Evolutionary conservation across 2,888 invertebrate species (phyloP), one percentile per base, ranked within the genome.

Genomic region (Drosophila formosana): DNA sequence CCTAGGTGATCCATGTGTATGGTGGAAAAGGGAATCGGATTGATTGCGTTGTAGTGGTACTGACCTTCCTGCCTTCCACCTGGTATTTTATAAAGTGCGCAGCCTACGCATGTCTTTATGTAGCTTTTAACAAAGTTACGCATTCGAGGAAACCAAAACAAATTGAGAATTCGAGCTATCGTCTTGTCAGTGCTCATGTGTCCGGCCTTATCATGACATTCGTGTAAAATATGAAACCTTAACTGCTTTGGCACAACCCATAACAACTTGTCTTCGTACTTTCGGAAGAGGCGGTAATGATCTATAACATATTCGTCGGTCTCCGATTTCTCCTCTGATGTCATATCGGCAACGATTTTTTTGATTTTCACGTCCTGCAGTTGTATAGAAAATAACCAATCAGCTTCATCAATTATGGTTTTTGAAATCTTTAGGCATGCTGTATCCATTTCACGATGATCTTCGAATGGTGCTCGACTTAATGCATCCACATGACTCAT

Each of bases 371-470:
- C n/a, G 8, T 82, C 75, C 13, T 72, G n/a, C n/a, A n/a, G n/a
- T n/a, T n/a, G 75, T 60, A 80, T 73, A 3, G 66, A 58, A 3
- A 69, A 50, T 11, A 75, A 37, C 75, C 79, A 82, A 43, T 81
- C 72, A 5, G 68, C 53, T 32, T 55, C 52, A 9, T 60, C 52
- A 2, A 57, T 56, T 6, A 26, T 41, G 2, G 69, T 34, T 9
- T 69, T 65, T 13, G 80, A 82, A 79, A 82, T 4, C 32, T n/a
- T 32, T 32, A 32, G 32, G 32, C 32, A 8, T 6, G 9, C 32
- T 32, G 32, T 32, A 8, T 39, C 39, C 39, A 39, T 39, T 3
- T 39, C 39, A n/a, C 4, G n/a, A 0, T n/a, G 1, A 4, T 13
- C n/a, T 13, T 39, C 11, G 6, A 39, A 13, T 6, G 39, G 39